phyloP scores from a whole-genome alignment of 2,797 vertebrate genomes.

The Tapera naevia region DNA sequence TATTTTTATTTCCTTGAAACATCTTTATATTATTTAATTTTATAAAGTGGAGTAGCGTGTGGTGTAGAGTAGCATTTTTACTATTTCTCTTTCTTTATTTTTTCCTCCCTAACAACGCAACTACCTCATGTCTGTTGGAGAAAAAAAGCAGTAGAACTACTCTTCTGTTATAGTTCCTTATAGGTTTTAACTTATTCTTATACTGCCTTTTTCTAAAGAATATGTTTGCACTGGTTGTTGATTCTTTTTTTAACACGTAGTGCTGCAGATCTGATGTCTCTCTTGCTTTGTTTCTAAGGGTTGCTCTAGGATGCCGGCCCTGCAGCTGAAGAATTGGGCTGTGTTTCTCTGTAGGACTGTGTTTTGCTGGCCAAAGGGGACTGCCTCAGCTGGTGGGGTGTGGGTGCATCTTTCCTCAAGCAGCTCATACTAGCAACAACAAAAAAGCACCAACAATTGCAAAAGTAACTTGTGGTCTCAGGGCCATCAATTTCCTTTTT shows the following conservation, averaged over 20 bases:
- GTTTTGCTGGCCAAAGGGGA: background rate
- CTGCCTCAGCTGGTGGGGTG: background rate
- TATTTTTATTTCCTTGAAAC: conserved; percentile 67
- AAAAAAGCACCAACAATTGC: background rate
- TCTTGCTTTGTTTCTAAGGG: background rate
- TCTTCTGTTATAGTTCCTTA: conserved; percentile 31
- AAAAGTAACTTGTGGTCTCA: background rate
- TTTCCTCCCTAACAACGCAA: conserved; percentile 72
- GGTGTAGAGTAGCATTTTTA: conserved; percentile 69
- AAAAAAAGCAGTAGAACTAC: conserved; percentile 57
- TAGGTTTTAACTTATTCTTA: conserved; percentile 70
- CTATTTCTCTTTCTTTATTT: conserved; percentile 29
- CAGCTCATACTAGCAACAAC: background rate
- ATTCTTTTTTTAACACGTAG: background rate
- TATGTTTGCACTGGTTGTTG: conserved; percentile 68
- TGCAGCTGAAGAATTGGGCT: background rate
- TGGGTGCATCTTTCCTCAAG: background rate
- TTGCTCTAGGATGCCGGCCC: background rate
- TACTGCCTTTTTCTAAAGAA: conserved; percentile 64
- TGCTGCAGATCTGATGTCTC: background rate
- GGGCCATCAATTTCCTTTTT: background rate
- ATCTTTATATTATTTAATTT: conserved; percentile 72
- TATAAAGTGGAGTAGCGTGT: conserved; percentile 76
- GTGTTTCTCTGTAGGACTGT: background rate
- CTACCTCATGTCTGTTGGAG: conserved; percentile 80